A percentile compares a stretch with the other conserved stretches of the same genome.
Conservation (phyloP, 23 tunicate genomes). For the Phallusia fumigata region DNA sequence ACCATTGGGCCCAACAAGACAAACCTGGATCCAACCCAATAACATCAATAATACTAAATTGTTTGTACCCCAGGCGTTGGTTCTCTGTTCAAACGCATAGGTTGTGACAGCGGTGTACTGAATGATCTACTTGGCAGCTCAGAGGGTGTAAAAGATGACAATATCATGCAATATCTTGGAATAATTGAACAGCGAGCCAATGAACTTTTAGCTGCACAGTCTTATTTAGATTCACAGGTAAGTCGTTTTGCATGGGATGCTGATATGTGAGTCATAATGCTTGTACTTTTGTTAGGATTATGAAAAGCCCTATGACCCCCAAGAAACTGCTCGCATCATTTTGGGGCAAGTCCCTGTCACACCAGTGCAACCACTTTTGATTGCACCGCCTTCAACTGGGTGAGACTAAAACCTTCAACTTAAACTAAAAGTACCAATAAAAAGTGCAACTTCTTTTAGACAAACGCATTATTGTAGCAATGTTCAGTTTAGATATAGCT, state of each 20-base stretch:
- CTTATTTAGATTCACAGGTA: conserved; percentile 81
- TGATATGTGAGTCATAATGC: neutral
- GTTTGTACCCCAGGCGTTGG: conserved; percentile 64
- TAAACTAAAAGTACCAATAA: too few species aligned
- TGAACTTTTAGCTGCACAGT: conserved; percentile 70
- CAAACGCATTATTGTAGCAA: too few species aligned
- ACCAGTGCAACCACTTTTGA: conserved; percentile 63
- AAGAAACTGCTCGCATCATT: conserved; percentile 70
- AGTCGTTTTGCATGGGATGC: too few species aligned
- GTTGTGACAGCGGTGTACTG: conserved; percentile 60
- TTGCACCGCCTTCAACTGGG: conserved; percentile 94
- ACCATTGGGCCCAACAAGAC: too few species aligned
- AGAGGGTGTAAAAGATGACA: conserved; percentile 86
- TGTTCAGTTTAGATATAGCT: too few species aligned
- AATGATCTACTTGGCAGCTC: conserved; percentile 82
- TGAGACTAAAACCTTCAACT: neutral
- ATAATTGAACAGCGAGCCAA: conserved; percentile 87
- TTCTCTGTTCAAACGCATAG: conserved; percentile 65
- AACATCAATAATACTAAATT: too few species aligned
- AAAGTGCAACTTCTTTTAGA: too few species aligned
- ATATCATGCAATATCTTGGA: conserved; percentile 90
- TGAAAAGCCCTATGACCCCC: conserved; percentile 75
- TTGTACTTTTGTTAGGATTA: conserved; percentile 30
- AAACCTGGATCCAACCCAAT: too few species aligned
- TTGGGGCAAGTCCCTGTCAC: conserved; percentile 74